Evolutionary conservation across 2,113 vertebrate species (phyloP), one percentile per base, ranked within the genome.

Genomic region (Chloropsis hardwickii): DNA sequence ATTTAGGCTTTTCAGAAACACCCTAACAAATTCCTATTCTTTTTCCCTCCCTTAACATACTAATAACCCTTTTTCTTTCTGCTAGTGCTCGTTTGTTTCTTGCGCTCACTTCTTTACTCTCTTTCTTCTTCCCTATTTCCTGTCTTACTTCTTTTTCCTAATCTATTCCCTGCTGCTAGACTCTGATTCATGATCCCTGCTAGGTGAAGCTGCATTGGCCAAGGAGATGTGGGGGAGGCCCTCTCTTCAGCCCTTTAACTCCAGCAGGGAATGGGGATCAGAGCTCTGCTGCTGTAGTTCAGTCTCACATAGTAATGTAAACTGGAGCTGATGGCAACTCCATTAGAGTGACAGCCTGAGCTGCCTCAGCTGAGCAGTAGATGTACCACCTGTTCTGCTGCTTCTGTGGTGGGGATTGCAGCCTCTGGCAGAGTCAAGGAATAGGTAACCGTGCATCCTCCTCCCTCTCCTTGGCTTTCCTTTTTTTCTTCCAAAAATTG

Each of bases 1-100:
- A 87, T 47, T 56, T 74, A 93, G 48, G 18, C 33, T 78, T 86
- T 93, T 78, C 28, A 86, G 44, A 94, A 91, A 79, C 40, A 82
- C 37, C 5, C 31, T 69, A 61, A 79, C 12, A 65, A 82, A 83
- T 80, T 92, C 40, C 51, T 39, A 24, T 60, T 3, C 4, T 3
- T 23, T 11, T 12, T 25, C 24, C 3, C 9, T 9, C 29, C 22
- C 7, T 44, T 44, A 58, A 44, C 18, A 16, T n/a, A 15, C 42
- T 83, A 88, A 54, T 53, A 83, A 62, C n/a, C 13, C 17, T 31
- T 86, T 44, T 77, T 72, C 48, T 74, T 27, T 74, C 72, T 78
- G 51, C 65, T 94, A 71, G 56, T 4, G 1, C 37, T 84, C 65
- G 81, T 86, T 95, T 44, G 58, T 95, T 84, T 94, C 53, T 56